Evolutionary conservation across 35 echinoderm and acorn worm species (phyloP), one percentile per base, ranked within the genome.

Genomic region (Stichopus chloronotus): DNA sequence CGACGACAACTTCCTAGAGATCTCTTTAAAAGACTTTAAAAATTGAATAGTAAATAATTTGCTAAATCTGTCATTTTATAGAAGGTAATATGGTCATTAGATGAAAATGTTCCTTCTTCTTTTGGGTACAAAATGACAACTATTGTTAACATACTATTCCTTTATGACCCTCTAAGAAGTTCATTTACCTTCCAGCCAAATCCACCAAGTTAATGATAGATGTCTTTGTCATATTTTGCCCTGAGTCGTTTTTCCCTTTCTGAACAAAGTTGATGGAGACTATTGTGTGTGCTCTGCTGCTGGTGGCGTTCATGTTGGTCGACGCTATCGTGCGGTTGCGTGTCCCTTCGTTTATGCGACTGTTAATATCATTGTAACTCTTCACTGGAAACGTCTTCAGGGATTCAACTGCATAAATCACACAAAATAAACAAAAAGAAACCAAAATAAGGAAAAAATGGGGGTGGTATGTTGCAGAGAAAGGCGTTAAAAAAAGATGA

Each of bases 301-400:
- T 99, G 3, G 97, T 99, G 76, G 97, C 97, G 53, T 99, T 99
- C 97, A 99, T 99, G 60, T 96, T 99, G 71, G 97, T 99, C 13
- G 97, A 93, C 25, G 97, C 97, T 52, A 99, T 99, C 7, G 97
- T 96, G 19, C 97, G 92, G 84, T 96, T 98, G 7, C 97, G 85
- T 1, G 97, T 99, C 79, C 97, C 97, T 90, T 99, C 97, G 78
- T 99, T 99, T 19, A 99, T 99, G 58, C 92, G 93, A 19, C 87
- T 88, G 88, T 94, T 96, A 56, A 99, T 99, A 58, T 99, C 97
- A 19, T 76, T 91, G 63, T 96, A 99, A 90, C 97, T 99, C 83
- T 94, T 96, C 7, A 99, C 95, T 3, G 95, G 93, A 57, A 99
- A 96, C 19, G 88, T 96, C 58, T 92, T 93, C 59, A 95, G 92